Conservation (phyloP, 2,888 invertebrate species). For the Hirtodrosophila duncani region DNA sequence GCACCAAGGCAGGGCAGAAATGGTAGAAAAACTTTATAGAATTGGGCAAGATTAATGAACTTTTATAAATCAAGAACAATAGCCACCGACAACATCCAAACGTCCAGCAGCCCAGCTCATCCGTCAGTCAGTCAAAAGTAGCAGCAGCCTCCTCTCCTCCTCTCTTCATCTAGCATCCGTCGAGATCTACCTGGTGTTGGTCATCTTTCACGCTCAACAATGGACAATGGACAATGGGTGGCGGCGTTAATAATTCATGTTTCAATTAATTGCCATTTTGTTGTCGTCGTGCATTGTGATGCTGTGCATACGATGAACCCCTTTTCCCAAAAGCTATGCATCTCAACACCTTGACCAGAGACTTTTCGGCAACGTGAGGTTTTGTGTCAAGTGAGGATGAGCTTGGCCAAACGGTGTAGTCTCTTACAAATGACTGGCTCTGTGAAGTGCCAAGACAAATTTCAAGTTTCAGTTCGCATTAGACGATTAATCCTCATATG, state of each 20-base stretch:
- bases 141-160: too few species aligned
- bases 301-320: slow-evolving; percentile 7
- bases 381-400: slow-evolving; percentile 22
- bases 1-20: neutral
- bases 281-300: slow-evolving; percentile 35
- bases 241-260: slow-evolving; percentile 70
- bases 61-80: slow-evolving; percentile 57
- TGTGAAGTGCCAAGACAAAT: slow-evolving; percentile 67
- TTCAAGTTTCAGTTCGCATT: slow-evolving; percentile 63
- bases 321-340: slow-evolving; percentile 37
- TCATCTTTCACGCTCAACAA: slow-evolving; percentile 53
- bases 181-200: slow-evolving; percentile 60
- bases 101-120: slow-evolving; percentile 34
- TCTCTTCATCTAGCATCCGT: slow-evolving; percentile 59
- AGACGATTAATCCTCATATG: slow-evolving; percentile 61
- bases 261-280: slow-evolving; percentile 74
- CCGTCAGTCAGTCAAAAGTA: slow-evolving; percentile 16
- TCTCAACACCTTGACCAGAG: slow-evolving; percentile 69
- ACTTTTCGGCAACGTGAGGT: slow-evolving; percentile 20
- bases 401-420: slow-evolving; percentile 6
- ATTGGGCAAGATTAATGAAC: slow-evolving; percentile 73
- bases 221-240: slow-evolving; percentile 56
- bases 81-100: slow-evolving; percentile 45
- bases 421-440: slow-evolving; percentile 6
- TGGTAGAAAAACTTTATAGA: slow-evolving; percentile 17